These are phyloP conservation scores for Rhagonycha lutea DNA, from an alignment of 2,888 invertebrate genomes.

Conservation along the genomic window DNA sequence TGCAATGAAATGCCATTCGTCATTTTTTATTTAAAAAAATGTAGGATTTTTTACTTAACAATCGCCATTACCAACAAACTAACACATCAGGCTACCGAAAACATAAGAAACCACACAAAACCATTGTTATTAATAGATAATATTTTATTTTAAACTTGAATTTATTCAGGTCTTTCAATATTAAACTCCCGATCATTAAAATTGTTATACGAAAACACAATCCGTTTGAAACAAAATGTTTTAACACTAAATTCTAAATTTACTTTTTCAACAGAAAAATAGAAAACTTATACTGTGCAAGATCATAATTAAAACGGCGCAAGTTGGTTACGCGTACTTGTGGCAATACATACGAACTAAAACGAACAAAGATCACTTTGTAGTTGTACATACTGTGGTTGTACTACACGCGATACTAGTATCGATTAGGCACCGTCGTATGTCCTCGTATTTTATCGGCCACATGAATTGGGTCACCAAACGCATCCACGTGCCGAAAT, in stretches of 20 bases:
- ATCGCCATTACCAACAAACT: not conserved
- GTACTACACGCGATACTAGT: constrained; percentile 42
- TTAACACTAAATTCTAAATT: not conserved
- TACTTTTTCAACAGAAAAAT: not conserved
- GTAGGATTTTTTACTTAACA: not conserved
- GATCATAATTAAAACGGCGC: not conserved
- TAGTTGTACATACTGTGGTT: constrained; percentile 27
- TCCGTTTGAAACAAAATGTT: not conserved
- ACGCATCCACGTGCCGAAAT: constrained; percentile 44
- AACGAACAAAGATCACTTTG: constrained; percentile 22
- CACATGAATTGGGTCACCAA: constrained; percentile 42
- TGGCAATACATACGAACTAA: constrained; percentile 4
- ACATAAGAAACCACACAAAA: not conserved
- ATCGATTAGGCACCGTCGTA: constrained; percentile 40
- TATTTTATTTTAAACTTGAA: not conserved
- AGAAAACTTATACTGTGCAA: not conserved
- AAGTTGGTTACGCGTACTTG: constrained; percentile 1
- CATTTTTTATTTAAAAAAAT: not conserved
- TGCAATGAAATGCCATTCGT: constrained; percentile 21
- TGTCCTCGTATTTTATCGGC: constrained; percentile 38
- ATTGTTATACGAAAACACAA: not conserved
- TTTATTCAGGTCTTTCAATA: not conserved
- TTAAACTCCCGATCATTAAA: not conserved
- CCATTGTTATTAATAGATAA: not conserved
- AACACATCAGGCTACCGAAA: not conserved